Percentiles rank a stretch among this genome's conserved stretches.
phyloP scores from a whole-genome alignment of 1,140 invertebrate genomes.

The Riptortus pedestris region DNA sequence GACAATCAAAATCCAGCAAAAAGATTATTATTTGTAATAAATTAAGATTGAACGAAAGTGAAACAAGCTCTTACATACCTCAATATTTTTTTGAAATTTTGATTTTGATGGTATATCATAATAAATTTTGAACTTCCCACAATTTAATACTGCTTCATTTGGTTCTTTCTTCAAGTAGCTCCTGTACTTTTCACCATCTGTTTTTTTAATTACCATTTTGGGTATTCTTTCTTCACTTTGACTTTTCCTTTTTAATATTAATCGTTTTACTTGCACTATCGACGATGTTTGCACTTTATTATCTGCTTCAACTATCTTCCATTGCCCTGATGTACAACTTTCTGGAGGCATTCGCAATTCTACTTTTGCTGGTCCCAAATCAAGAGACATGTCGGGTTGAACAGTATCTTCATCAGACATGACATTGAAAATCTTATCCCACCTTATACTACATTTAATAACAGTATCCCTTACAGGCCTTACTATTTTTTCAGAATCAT shows the following conservation, averaged over 20 bases:
- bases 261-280: constrained; percentile 1
- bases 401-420: constrained; percentile 1
- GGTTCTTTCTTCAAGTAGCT: constrained; percentile 10
- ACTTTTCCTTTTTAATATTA: constrained; percentile 4
- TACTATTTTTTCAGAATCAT: background rate
- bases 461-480: constrained; percentile 2
- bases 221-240: constrained; percentile 13
- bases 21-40: no score
- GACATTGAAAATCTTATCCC: constrained; percentile 7
- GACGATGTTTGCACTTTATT: constrained; percentile 9
- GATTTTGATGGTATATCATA: constrained; percentile 5
- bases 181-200: background rate
- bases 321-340: background rate
- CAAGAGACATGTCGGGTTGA: background rate
- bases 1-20: no score
- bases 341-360: constrained; percentile 2
- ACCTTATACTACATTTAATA: constrained; percentile 6
- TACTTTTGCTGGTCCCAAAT: constrained; percentile 8
- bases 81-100: background rate
- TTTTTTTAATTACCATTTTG: constrained; percentile 11
- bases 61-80: no score
- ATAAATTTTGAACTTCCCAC: constrained; percentile 1
- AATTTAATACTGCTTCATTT: constrained; percentile 1
- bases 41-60: no score
- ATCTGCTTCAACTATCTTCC: constrained; percentile 9